phyloP scores from a whole-genome alignment of 1,140 invertebrate species.

The Octopus bimaculoides region DNA sequence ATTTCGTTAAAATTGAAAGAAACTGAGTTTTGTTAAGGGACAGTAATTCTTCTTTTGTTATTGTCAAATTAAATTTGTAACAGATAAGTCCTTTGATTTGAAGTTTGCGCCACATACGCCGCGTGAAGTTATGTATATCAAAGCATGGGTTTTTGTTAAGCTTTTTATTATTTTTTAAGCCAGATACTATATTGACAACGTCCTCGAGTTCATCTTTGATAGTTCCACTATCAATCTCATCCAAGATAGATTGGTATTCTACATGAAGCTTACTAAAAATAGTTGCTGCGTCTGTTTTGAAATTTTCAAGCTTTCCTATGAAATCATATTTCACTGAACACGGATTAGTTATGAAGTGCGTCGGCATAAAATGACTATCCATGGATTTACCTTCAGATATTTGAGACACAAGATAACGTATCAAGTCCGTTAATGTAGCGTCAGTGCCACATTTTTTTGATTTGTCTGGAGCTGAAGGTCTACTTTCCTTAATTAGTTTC shows the following conservation, averaged over 20 bases:
- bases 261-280: neutral
- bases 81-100: neutral
- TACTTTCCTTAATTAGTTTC: neutral
- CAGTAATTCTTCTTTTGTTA: neutral
- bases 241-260: neutral
- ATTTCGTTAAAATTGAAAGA: neutral
- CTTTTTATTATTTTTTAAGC: neutral
- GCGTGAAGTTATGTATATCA: neutral
- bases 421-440: slow-evolving; percentile 18
- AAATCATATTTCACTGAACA: slow-evolving; percentile 19
- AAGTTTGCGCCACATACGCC: neutral
- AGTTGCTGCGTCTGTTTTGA: slow-evolving; percentile 11
- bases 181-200: neutral
- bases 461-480: neutral
- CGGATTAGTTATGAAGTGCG: slow-evolving; percentile 1
- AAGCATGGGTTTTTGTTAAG: neutral
- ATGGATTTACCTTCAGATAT: neutral
- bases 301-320: slow-evolving; percentile 23
- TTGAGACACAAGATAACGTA: slow-evolving; percentile 13
- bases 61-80: neutral
- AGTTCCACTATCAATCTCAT: neutral
- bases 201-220: neutral
- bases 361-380: slow-evolving; percentile 16
- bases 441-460: slow-evolving; percentile 16
- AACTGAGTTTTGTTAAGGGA: neutral